Evolutionary conservation across 1,140 invertebrate species (phyloP).

Genomic region (Philaenus spumarius): DNA sequence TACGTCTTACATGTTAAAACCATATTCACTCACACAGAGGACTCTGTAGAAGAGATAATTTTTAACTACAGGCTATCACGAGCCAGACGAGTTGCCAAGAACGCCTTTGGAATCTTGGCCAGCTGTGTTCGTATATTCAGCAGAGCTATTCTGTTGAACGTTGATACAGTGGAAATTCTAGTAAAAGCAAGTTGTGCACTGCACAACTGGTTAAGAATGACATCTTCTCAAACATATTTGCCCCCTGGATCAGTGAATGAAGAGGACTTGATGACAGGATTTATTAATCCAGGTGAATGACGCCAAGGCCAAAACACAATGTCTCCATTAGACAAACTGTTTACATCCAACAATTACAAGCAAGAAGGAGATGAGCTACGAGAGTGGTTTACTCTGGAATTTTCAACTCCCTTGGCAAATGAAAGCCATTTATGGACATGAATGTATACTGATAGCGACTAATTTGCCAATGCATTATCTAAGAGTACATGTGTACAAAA

Average conservation of each 20-base stretch:
- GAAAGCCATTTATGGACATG: slow-evolving; percentile 1
- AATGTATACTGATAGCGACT: neutral
- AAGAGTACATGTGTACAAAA: too few relatives aligned
- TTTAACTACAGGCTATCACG: too few relatives aligned
- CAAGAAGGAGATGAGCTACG: too few relatives aligned
- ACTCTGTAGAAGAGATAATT: slow-evolving; percentile 22
- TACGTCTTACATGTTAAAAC: slow-evolving; percentile 38
- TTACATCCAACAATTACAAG: neutral
- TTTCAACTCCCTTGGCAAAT: slow-evolving; percentile 5
- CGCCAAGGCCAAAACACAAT: neutral
- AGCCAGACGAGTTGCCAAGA: slow-evolving; percentile 36
- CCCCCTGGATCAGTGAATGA: neutral
- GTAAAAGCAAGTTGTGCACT: slow-evolving; percentile 4
- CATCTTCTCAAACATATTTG: neutral
- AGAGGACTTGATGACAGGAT: too few relatives aligned
- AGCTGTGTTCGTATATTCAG: neutral
- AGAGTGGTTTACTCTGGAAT: too few relatives aligned
- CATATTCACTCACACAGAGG: slow-evolving; percentile 34
- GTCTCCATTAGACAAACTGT: neutral
- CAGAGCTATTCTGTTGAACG: neutral
- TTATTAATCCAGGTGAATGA: too few relatives aligned
- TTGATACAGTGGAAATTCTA: slow-evolving; percentile 1
- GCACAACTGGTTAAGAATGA: slow-evolving; percentile 15
- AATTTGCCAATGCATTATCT: too few relatives aligned
- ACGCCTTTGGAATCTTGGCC: slow-evolving; percentile 41